Conservation (phyloP, 2,888 invertebrate genomes). For the Amphimallon solstitiale region DNA sequence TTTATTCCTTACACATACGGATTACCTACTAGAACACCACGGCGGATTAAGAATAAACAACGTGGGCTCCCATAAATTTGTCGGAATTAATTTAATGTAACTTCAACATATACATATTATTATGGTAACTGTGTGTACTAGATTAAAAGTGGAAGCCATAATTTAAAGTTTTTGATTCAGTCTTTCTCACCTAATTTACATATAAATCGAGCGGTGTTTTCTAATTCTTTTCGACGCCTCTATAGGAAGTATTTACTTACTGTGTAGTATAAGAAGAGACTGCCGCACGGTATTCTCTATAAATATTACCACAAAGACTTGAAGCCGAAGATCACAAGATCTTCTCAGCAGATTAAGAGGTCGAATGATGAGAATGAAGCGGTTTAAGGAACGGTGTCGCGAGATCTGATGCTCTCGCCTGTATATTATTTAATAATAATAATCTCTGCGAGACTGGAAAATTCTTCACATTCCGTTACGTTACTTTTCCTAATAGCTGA, state of each 20-base stretch:
- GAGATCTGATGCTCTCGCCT: conserved; percentile 1
- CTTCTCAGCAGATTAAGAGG: conserved; percentile 28
- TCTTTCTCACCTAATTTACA: conserved; percentile 3
- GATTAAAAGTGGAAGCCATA: too few species aligned
- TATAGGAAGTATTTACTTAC: conserved; percentile 7
- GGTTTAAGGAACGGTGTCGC: not conserved
- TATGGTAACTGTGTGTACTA: too few species aligned
- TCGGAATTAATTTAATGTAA: too few species aligned
- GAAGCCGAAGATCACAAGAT: not conserved
- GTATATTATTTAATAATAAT: conserved; percentile 26
- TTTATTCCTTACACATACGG: not conserved
- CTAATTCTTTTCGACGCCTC: not conserved
- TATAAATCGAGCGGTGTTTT: conserved; percentile 19
- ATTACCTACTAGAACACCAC: not conserved
- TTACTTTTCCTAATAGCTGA: not conserved
- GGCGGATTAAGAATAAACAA: not conserved
- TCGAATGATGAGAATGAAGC: conserved; percentile 23
- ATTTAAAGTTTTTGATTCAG: too few species aligned
- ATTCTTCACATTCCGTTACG: not conserved
- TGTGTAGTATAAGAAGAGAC: not conserved
- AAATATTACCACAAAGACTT: not conserved
- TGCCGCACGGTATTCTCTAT: not conserved
- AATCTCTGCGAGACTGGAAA: not conserved
- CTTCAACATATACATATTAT: too few species aligned
- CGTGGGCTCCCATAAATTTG: not conserved